Evolutionary conservation across 1,140 invertebrate genomes (phyloP).

Genomic region (Drosophila mayri): DNA sequence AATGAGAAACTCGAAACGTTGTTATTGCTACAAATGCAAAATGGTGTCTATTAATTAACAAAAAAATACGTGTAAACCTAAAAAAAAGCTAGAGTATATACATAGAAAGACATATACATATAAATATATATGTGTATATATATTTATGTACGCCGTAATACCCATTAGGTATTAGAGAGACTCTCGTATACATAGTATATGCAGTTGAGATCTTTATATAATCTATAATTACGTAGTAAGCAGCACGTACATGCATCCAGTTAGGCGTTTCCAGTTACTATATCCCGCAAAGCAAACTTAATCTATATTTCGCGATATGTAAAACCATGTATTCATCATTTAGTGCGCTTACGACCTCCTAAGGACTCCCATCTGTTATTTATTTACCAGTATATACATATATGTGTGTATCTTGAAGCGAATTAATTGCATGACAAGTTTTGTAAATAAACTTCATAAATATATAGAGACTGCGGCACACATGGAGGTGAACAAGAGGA

Average conservation of each 20-base stretch:
- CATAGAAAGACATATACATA: slow-evolving; percentile 32
- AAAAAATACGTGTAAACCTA: slow-evolving; percentile 35
- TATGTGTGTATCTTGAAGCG: slow-evolving; percentile 10
- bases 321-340: slow-evolving; percentile 36
- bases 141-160: slow-evolving; percentile 24
- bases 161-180: slow-evolving; percentile 9
- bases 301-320: slow-evolving; percentile 25
- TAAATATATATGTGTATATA: slow-evolving; percentile 27
- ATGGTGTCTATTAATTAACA: slow-evolving; percentile 72
- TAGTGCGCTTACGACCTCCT: slow-evolving; percentile 40
- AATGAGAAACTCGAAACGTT: slow-evolving; percentile 41
- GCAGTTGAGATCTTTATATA: slow-evolving; percentile 28
- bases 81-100: slow-evolving; percentile 35
- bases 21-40: slow-evolving; percentile 57
- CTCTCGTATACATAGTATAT: slow-evolving; percentile 34
- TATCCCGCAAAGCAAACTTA: slow-evolving; percentile 7
- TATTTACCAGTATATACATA: slow-evolving; percentile 31
- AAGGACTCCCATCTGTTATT: slow-evolving; percentile 43
- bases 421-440: slow-evolving; percentile 57
- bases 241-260: slow-evolving; percentile 46
- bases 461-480: slow-evolving; percentile 45
- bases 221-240: neutral
- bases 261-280: slow-evolving; percentile 67
- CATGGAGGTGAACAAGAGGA: slow-evolving; percentile 18
- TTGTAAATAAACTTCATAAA: slow-evolving; percentile 67